Conservation (phyloP, 2,888 invertebrate genomes). For the Gastracanthus pulcherrimus region DNA sequence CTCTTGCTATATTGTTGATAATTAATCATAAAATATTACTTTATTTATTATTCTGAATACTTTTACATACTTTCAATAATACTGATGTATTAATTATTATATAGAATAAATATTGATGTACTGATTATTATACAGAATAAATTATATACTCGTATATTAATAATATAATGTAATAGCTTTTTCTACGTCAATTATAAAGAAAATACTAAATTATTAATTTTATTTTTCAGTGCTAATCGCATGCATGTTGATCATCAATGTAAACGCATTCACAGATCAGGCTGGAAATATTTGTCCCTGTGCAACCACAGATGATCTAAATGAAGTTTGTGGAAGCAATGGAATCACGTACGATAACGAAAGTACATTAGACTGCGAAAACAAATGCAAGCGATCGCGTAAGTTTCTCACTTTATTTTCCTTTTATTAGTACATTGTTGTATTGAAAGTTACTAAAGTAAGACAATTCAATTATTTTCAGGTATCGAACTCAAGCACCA, state of each 20-base stretch:
- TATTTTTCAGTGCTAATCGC: not conserved
- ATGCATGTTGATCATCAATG: not conserved
- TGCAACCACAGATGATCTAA: not conserved
- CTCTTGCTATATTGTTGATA: too few relatives aligned
- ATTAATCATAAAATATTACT: too few relatives aligned
- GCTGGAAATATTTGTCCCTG: not conserved
- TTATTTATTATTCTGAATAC: too few relatives aligned
- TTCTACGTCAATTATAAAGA: too few relatives aligned
- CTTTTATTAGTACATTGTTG: too few relatives aligned
- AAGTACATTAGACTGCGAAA: not conserved
- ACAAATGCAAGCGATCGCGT: not conserved
- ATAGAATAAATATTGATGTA: too few relatives aligned
- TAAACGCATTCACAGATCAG: not conserved
- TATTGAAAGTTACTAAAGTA: not conserved
- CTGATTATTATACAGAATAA: too few relatives aligned
- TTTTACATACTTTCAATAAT: too few relatives aligned
- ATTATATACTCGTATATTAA: too few relatives aligned
- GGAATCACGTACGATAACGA: not conserved
- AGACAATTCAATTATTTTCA: not conserved
- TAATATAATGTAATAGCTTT: too few relatives aligned
- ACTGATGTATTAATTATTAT: too few relatives aligned
- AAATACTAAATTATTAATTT: not conserved
- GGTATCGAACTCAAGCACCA: not conserved
- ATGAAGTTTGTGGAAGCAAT: not conserved
- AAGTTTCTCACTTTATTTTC: not conserved